Evolutionary conservation across 2,888 invertebrate genomes (phyloP).

Genomic region (Trichopoda pennipes): DNA sequence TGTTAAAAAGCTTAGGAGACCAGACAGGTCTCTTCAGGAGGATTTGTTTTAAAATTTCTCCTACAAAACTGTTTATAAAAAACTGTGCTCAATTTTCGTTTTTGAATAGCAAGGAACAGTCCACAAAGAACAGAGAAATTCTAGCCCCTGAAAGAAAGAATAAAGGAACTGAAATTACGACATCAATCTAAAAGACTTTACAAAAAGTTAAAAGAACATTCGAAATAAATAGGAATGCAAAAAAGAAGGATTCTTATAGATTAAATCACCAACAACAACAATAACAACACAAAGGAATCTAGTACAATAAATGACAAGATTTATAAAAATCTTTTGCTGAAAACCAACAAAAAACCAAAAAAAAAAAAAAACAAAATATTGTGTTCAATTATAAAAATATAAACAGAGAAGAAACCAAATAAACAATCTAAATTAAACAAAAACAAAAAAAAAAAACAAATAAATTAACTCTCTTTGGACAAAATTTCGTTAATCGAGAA

Average conservation of each 20-base stretch:
- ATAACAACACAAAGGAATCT: constrained; percentile 21
- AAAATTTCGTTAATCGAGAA: neutral
- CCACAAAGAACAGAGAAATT: constrained; percentile 3
- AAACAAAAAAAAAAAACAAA: neutral
- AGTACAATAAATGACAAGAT: constrained; percentile 62
- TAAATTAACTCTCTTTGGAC: constrained; percentile 14
- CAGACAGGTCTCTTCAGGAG: neutral
- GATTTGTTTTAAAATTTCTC: constrained; percentile 3
- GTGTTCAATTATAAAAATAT: constrained; percentile 66
- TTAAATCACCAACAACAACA: constrained; percentile 16
- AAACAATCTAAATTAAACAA: constrained; percentile 29
- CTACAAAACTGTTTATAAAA: neutral
- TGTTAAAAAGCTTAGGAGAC: constrained; percentile 1
- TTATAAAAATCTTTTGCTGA: constrained; percentile 68
- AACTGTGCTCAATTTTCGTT: constrained; percentile 37
- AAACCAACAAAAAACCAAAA: too few relatives aligned
- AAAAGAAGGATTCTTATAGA: neutral
- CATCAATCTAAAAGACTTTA: constrained; percentile 11
- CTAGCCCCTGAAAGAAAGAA: neutral
- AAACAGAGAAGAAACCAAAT: constrained; percentile 32
- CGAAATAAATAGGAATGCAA: neutral
- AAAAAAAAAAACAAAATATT: constrained; percentile 43
- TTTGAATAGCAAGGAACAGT: constrained; percentile 5
- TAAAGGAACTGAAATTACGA: neutral
- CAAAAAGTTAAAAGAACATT: constrained; percentile 17